phyloP scores from a whole-genome alignment of 1,140 invertebrate species.

The Paracyclopina nana region DNA sequence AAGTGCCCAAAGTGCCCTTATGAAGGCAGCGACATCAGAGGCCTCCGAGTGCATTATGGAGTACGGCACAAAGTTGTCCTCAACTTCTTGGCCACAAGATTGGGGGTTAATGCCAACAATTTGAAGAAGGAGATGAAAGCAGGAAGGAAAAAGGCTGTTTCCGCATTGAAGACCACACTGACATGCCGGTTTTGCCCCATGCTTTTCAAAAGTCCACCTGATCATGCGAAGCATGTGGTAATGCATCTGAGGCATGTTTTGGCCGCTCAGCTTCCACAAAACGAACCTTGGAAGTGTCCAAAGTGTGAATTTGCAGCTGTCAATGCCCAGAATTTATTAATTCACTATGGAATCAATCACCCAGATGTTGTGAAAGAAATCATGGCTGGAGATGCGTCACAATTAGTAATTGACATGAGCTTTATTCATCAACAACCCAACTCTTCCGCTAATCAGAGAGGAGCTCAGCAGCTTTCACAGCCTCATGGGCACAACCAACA shows the following conservation, averaged over 20 bases:
- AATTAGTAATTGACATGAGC: slow-evolving; percentile 3
- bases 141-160: too few relatives aligned
- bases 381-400: background rate
- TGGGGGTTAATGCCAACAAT: background rate
- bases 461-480: background rate
- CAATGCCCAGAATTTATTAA: background rate
- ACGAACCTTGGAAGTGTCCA: slow-evolving; percentile 2
- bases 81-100: background rate
- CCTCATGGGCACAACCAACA: background rate
- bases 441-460: background rate
- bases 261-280: background rate
- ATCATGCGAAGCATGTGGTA: slow-evolving; percentile 10
- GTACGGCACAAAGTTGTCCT: slow-evolving; percentile 7
- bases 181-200: slow-evolving; percentile 1
- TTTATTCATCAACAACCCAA: background rate
- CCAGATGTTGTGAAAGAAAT: background rate
- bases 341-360: slow-evolving; percentile 11
- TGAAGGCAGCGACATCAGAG: background rate
- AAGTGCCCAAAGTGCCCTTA: slow-evolving; percentile 13
- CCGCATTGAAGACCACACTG: too few relatives aligned
- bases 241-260: background rate
- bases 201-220: background rate
- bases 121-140: background rate
- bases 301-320: background rate
- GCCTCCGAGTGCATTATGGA: slow-evolving; percentile 6